phyloP scores from a whole-genome alignment of 1,140 invertebrate genomes.

The Fopius arisanus region DNA sequence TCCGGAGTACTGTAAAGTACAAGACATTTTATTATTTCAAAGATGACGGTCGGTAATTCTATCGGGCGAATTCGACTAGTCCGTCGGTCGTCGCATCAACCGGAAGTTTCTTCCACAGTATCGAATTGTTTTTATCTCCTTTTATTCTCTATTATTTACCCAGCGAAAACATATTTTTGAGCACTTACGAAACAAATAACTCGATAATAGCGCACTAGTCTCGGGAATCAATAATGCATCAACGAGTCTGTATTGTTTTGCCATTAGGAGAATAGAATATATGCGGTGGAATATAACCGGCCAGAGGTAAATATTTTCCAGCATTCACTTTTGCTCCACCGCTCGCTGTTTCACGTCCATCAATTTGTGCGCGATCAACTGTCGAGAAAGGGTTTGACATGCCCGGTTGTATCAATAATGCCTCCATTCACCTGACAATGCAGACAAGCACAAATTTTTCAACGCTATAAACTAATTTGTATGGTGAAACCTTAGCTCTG shows the following conservation, averaged over 20 bases:
- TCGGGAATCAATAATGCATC: conserved; percentile 9
- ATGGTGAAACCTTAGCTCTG: background rate
- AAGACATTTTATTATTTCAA: too few species aligned
- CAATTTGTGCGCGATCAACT: conserved; percentile 19
- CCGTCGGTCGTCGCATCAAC: background rate
- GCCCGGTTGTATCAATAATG: conserved; percentile 1
- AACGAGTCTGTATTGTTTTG: conserved; percentile 18
- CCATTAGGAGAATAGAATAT: conserved; percentile 15
- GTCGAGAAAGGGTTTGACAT: conserved; percentile 15
- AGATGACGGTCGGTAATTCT: too few species aligned
- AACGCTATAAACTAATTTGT: background rate
- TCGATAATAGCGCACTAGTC: background rate
- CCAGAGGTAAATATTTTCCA: conserved; percentile 2
- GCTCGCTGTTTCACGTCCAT: conserved; percentile 5
- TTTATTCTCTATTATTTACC: background rate
- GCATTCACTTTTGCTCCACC: background rate
- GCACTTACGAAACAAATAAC: background rate
- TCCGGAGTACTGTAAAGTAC: too few species aligned
- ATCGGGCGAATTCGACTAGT: conserved; percentile 19
- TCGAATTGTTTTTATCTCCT: background rate
- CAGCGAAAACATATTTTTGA: background rate
- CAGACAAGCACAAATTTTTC: background rate
- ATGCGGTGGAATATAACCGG: background rate
- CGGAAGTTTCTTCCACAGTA: background rate
- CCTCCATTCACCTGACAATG: background rate